Percentiles rank a stretch among this genome's conserved stretches.
These are phyloP conservation scores for Hyppa rectilinea DNA, from an alignment of 2,888 invertebrate genomes.

Conservation along the genomic window DNA sequence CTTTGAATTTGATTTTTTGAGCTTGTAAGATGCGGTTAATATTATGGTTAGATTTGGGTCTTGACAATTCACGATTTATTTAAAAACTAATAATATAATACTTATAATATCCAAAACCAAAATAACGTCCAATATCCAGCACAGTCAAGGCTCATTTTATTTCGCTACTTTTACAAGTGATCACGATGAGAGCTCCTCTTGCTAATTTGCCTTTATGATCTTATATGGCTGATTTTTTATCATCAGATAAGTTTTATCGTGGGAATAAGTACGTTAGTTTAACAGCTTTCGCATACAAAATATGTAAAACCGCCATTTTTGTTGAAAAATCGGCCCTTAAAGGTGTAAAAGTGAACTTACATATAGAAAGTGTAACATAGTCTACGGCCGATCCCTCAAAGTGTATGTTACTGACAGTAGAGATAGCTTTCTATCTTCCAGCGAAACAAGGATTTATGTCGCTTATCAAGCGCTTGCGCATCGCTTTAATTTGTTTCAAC, in stretches of 20 bases:
- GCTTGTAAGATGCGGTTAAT: not conserved
- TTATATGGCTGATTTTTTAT: too few species aligned
- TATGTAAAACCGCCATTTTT: too few species aligned
- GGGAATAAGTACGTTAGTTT: too few species aligned
- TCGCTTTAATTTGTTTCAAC: slow-evolving; percentile 60
- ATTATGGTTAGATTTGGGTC: not conserved
- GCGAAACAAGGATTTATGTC: slow-evolving; percentile 54
- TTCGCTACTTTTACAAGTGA: not conserved
- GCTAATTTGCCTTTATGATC: not conserved
- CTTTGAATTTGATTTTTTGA: not conserved
- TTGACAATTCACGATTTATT: not conserved
- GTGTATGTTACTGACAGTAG: slow-evolving; percentile 34
- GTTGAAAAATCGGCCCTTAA: too few species aligned
- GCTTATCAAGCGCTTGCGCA: slow-evolving; percentile 53
- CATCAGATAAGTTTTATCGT: too few species aligned
- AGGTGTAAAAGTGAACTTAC: too few species aligned
- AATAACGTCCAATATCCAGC: too few species aligned
- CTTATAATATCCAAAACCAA: too few species aligned
- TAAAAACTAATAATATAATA: too few species aligned
- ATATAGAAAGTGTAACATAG: slow-evolving; percentile 36
- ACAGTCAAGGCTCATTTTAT: too few species aligned
- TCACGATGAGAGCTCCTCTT: not conserved
- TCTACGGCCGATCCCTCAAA: slow-evolving; percentile 38
- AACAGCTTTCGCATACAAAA: too few species aligned
- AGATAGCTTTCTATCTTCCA: slow-evolving; percentile 59